Base-by-base conservation (phyloP, 2,113 vertebrate species). In the Urocolius indicus region DNA sequence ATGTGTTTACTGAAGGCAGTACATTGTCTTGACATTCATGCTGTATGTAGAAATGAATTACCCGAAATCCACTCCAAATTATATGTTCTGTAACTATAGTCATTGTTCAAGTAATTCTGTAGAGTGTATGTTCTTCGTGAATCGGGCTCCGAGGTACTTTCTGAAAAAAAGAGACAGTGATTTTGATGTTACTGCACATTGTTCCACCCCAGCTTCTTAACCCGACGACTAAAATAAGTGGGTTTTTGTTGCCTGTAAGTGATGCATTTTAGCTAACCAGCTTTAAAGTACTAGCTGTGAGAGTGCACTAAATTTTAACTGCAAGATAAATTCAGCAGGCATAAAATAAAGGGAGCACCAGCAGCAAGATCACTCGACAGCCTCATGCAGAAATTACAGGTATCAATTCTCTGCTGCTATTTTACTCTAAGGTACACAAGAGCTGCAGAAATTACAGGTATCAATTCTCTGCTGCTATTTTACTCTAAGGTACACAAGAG, bases 51-150 rank as follows among this genome's bases (percentile, higher is more conserved):
- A 90, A 79, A 71, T 12, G 0, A 36, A 58, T 98, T 98, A 98
- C 98, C 98, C 98, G 98, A 98, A 97, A 98, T 67, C 98, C 98
- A 98, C 38, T 73, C 45, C 80, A 98, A 88, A 55, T 92, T 68
- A 65, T 97, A 75, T 6, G 49, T 79, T 94, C 81, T 98, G 58
- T 93, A 32, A 17, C 77, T 89, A 59, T 97, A 95, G 52, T 94
- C 95, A 76, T 80, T 90, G 85, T 97, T 97, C 92, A 98, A 96
- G 87, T 98, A 98, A 95, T 98, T 98, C 58, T 82, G 69, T 36
- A 98, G 94, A 18, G 97, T 96, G 16, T 97, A 98, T 1, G 97
- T 98, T 86, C 10, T 94, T 48, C 96, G 95, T 27, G 45, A 38
- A 75, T 98, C 98, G 89, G 15, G 9, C 58, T 98, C 97, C 87